Evolutionary conservation across 92 coral and sea anemone species (phyloP).

Genomic region (Paragorgia papillata): DNA sequence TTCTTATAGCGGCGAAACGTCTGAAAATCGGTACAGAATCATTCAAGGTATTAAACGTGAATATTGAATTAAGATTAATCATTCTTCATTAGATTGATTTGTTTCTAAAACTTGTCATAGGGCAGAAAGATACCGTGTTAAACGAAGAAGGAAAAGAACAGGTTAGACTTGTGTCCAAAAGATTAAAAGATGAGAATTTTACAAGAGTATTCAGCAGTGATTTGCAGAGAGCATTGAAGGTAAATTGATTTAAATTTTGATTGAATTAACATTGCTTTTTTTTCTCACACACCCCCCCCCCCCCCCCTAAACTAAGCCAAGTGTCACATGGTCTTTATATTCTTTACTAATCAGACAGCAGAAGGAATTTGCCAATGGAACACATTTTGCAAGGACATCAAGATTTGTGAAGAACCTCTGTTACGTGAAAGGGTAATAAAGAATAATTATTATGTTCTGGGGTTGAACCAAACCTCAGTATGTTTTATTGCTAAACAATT

Average conservation of each 20-base stretch:
- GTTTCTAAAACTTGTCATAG: constrained; percentile 16
- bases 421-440: constrained; percentile 74
- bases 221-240: constrained; percentile 77
- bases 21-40: constrained; percentile 69
- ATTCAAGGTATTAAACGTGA: constrained; percentile 65
- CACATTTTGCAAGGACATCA: constrained; percentile 52
- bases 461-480: background rate
- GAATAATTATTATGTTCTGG: background rate
- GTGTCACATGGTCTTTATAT: too few relatives aligned
- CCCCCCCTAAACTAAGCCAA: background rate
- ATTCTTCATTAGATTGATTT: background rate
- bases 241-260: background rate
- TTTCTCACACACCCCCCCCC: background rate
- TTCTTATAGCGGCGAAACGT: constrained; percentile 77
- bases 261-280: background rate
- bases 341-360: constrained; percentile 89
- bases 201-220: constrained; percentile 85
- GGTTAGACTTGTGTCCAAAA: constrained; percentile 68
- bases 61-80: background rate
- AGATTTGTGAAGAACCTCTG: constrained; percentile 63
- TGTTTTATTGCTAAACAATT: background rate
- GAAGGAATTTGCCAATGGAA: constrained; percentile 70
- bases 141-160: constrained; percentile 75
- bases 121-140: constrained; percentile 73
- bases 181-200: constrained; percentile 69